phyloP scores from a whole-genome alignment of 2,888 invertebrate genomes.

The Pocota personata region DNA sequence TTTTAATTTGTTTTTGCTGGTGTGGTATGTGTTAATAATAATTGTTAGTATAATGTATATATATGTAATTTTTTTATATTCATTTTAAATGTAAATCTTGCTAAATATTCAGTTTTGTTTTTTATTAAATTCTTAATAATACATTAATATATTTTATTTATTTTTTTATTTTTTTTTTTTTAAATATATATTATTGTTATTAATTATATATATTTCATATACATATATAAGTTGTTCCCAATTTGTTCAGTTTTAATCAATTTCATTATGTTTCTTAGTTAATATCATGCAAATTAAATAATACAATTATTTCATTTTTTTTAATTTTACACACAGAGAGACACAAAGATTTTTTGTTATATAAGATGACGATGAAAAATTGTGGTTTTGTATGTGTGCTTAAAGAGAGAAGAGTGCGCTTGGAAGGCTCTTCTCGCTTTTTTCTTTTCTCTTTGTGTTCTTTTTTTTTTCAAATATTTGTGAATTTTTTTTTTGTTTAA shows the following conservation, averaged over 20 bases:
- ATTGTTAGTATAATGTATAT: slow-evolving; percentile 69
- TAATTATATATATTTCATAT: slow-evolving; percentile 81
- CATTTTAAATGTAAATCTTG: slow-evolving; percentile 74
- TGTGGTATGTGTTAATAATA: slow-evolving; percentile 71
- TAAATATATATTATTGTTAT: slow-evolving; percentile 74
- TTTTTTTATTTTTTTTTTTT: slow-evolving; percentile 61
- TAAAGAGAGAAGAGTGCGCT: slow-evolving; percentile 40
- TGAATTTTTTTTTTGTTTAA: slow-evolving; percentile 62
- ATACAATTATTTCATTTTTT: slow-evolving; percentile 63
- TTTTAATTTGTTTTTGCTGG: slow-evolving; percentile 53
- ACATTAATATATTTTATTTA: slow-evolving; percentile 73
- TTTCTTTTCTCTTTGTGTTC: slow-evolving; percentile 42
- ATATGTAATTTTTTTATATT: slow-evolving; percentile 65
- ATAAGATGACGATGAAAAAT: slow-evolving; percentile 59
- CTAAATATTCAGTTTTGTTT: slow-evolving; percentile 65
- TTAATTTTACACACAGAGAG: slow-evolving; percentile 71
- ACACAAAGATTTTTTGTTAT: slow-evolving; percentile 57
- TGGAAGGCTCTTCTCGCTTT: slow-evolving; percentile 56
- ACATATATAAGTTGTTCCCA: slow-evolving; percentile 82
- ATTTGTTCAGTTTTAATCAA: slow-evolving; percentile 81
- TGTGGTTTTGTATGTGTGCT: slow-evolving; percentile 51
- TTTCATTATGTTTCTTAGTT: slow-evolving; percentile 65
- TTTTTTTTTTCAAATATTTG: slow-evolving; percentile 57
- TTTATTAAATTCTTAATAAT: slow-evolving; percentile 62
- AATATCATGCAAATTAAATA: slow-evolving; percentile 61